A percentile compares a stretch with the other conserved stretches of the same genome.
phyloP scores from a whole-genome alignment of 2,113 vertebrate genomes.

The Polypterus bichir region DNA sequence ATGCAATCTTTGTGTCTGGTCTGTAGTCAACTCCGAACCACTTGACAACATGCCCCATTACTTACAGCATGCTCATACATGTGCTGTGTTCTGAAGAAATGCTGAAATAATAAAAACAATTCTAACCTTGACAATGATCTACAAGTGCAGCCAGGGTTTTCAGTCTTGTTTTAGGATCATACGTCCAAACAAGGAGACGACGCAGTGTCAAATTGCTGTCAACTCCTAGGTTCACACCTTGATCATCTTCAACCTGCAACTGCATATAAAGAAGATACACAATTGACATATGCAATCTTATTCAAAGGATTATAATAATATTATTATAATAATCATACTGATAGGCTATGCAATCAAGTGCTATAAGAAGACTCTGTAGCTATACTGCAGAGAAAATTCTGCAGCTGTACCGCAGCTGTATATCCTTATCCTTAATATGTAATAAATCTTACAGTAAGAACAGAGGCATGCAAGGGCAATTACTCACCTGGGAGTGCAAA shows the following conservation, averaged over 20 bases:
- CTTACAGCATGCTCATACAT: too few species aligned
- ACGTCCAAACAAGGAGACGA: conserved; percentile 91
- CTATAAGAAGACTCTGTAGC: too few species aligned
- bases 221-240: conserved; percentile 67
- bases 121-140: conserved; percentile 88
- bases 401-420: too few species aligned
- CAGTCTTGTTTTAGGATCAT: conserved; percentile 84
- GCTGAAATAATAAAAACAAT: background rate
- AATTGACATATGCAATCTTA: background rate
- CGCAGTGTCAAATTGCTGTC: conserved; percentile 79
- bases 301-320: background rate
- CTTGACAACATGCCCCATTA: too few species aligned
- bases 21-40: too few species aligned
- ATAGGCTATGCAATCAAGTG: too few species aligned
- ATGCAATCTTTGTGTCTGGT: too few species aligned
- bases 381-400: too few species aligned
- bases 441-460: background rate
- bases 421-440: background rate
- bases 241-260: conserved; percentile 94
- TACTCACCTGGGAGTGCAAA: conserved; percentile 80
- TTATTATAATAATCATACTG: too few species aligned
- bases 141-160: conserved; percentile 93
- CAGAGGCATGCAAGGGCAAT: background rate
- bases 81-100: too few species aligned
- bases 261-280: conserved; percentile 23